These are phyloP conservation scores for Umimayanthus chanpuru DNA, from an alignment of 92 coral and sea anemone genomes.

Conservation along the genomic window DNA sequence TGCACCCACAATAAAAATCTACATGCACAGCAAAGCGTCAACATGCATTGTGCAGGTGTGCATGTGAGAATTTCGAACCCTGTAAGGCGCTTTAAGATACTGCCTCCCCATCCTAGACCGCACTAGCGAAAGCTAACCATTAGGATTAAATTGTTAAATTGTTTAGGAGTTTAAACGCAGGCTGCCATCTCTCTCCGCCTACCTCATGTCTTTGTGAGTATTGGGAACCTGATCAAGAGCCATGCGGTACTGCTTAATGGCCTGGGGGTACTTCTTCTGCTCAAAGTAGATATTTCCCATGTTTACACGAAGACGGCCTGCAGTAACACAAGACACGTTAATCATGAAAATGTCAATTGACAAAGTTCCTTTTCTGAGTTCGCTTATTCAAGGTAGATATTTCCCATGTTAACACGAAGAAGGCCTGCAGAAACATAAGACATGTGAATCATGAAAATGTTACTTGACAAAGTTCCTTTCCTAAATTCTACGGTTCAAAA, in stretches of 20 bases:
- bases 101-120: no score
- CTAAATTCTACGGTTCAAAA: no score
- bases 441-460: background rate
- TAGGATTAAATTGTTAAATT: no score
- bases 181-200: background rate
- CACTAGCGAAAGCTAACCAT: no score
- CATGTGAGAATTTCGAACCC: no score
- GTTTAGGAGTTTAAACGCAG: background rate
- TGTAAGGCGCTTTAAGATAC: no score
- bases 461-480: no score
- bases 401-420: slow-evolving; percentile 96
- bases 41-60: no score
- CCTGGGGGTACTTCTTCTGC: slow-evolving; percentile 95
- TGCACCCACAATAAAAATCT: no score
- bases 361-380: no score
- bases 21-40: no score
- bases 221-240: slow-evolving; percentile 98
- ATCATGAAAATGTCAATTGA: background rate
- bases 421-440: slow-evolving; percentile 65
- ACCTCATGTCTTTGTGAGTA: slow-evolving; percentile 99
- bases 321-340: background rate
- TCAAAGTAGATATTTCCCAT: slow-evolving; percentile 99
- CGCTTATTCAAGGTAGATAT: slow-evolving; percentile 79
- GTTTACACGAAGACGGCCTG: slow-evolving; percentile 95
- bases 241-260: slow-evolving; percentile 97